Percentiles rank a stretch among this genome's conserved stretches.
Conservation (phyloP, 2,797 vertebrate species). For the Echiichthys vipera region DNA sequence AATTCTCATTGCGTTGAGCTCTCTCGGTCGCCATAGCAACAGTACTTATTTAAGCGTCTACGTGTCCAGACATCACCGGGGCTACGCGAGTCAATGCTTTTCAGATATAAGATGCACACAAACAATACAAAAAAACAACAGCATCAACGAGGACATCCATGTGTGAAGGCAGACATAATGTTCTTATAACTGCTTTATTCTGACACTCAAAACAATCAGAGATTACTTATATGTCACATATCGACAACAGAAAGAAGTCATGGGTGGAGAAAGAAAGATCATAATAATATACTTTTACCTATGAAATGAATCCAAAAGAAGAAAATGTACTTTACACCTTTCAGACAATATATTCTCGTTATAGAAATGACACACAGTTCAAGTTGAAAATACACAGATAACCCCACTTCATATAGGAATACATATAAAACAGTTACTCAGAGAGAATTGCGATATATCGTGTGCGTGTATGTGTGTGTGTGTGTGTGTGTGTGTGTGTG, state of each 20-base stretch:
- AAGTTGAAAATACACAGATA: conserved; percentile 81
- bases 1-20: background rate
- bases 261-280: conserved; percentile 60
- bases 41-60: background rate
- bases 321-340: conserved; percentile 75
- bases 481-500: too few relatives aligned
- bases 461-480: conserved; percentile 42
- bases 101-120: background rate
- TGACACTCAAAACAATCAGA: conserved; percentile 84
- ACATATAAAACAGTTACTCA: conserved; percentile 83
- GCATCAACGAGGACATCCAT: conserved; percentile 58
- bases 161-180: conserved; percentile 63
- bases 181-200: conserved; percentile 81
- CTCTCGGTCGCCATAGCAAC: background rate
- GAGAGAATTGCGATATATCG: conserved; percentile 75
- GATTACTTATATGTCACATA: conserved; percentile 80
- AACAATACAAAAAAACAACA: background rate
- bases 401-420: conserved; percentile 82
- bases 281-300: conserved; percentile 71
- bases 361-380: conserved; percentile 81
- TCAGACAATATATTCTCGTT: conserved; percentile 78
- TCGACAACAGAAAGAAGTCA: conserved; percentile 76
- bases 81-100: background rate
- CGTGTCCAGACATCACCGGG: background rate
- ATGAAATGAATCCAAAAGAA: conserved; percentile 69